Percentiles rank a stretch among this genome's conserved stretches.
Evolutionary conservation across 2,888 invertebrate species (phyloP).

Genomic region (Omphaloscelis lunosa): DNA sequence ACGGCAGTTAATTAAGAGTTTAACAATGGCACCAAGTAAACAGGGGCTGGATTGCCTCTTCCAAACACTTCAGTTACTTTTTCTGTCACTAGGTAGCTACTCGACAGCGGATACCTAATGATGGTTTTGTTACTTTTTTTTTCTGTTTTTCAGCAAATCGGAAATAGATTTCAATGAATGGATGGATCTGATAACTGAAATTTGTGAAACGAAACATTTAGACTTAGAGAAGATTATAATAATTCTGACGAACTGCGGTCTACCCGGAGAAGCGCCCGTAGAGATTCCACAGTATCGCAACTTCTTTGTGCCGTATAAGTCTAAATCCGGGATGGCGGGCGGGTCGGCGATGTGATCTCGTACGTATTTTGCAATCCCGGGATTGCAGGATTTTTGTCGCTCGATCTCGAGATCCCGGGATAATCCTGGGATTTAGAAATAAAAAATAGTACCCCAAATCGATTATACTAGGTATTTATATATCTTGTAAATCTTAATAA

Average conservation of each 20-base stretch:
- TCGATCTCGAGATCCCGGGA: no score
- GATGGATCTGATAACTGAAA: conserved; percentile 74
- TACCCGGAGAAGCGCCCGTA: conserved; percentile 78
- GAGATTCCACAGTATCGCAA: conserved; percentile 78
- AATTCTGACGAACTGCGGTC: conserved; percentile 79
- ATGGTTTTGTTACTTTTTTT: not conserved
- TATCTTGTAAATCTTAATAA: no score
- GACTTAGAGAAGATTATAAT: conserved; percentile 73
- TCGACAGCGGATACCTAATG: not conserved
- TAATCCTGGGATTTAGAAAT: no score
- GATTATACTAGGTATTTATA: no score
- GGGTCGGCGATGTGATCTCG: not conserved
- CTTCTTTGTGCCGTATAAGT: conserved; percentile 79
- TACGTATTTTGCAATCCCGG: no score
- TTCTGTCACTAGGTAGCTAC: not conserved
- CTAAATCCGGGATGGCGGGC: conserved; percentile 56
- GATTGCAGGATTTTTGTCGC: no score
- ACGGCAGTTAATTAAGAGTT: conserved; percentile 25
- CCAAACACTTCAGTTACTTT: not conserved
- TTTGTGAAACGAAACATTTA: conserved; percentile 73
- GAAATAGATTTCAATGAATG: conserved; percentile 81
- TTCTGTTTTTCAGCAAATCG: conserved; percentile 77
- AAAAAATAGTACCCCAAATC: no score
- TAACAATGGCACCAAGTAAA: not conserved
- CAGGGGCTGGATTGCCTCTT: not conserved